phyloP scores from a whole-genome alignment of 2,888 invertebrate genomes.

The Tenodera sinensis region DNA sequence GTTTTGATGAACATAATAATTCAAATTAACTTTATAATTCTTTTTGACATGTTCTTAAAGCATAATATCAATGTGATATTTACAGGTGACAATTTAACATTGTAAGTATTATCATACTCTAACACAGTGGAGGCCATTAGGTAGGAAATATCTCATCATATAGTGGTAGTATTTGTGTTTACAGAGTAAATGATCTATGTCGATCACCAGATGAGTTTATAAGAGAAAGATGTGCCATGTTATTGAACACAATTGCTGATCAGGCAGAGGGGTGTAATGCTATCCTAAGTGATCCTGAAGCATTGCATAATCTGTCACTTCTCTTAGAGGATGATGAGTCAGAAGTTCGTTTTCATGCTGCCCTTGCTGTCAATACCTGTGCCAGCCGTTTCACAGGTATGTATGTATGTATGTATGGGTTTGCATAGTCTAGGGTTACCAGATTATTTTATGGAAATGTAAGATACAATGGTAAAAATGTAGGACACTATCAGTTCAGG shows the following conservation, averaged over 20 bases:
- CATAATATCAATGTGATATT: too few relatives aligned
- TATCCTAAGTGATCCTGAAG: constrained; percentile 41
- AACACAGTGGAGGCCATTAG: too few relatives aligned
- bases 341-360: constrained; percentile 44
- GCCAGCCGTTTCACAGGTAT: constrained; percentile 35
- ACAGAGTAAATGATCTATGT: constrained; percentile 40
- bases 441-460: too few relatives aligned
- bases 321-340: constrained; percentile 41
- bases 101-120: too few relatives aligned
- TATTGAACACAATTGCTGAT: constrained; percentile 42
- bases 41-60: too few relatives aligned
- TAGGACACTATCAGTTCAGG: too few relatives aligned
- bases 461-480: too few relatives aligned
- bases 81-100: too few relatives aligned
- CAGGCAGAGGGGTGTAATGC: constrained; percentile 44
- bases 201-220: constrained; percentile 40
- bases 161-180: constrained; percentile 27
- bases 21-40: too few relatives aligned
- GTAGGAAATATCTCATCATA: too few relatives aligned
- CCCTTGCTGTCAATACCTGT: constrained; percentile 43
- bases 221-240: constrained; percentile 44
- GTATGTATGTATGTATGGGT: not conserved
- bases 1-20: too few relatives aligned
- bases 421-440: not conserved
- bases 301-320: constrained; percentile 41